phyloP scores from a whole-genome alignment of 2,888 invertebrate genomes.

The Ochropleura leucogaster region DNA sequence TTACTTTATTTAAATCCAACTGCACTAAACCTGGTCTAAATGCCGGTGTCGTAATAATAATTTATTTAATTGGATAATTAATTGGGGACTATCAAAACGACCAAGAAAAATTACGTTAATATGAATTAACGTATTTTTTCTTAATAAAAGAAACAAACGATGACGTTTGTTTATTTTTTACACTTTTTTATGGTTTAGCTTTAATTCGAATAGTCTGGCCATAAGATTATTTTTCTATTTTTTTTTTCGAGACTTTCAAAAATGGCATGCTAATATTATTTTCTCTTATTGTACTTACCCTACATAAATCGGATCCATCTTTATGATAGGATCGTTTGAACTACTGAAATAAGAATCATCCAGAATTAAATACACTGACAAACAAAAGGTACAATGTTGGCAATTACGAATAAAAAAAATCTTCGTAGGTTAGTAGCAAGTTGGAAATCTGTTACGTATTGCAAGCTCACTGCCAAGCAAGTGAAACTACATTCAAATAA shows the following conservation, averaged over 20 bases:
- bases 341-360: slow-evolving; percentile 52
- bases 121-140: neutral
- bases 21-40: neutral
- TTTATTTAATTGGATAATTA: neutral
- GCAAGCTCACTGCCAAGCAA: neutral
- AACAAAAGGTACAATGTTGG: neutral
- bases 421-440: neutral
- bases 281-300: slow-evolving; percentile 40
- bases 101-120: neutral
- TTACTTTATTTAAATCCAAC: neutral
- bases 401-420: too few species aligned
- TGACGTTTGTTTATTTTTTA: too few species aligned
- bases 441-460: neutral
- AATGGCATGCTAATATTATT: slow-evolving; percentile 5
- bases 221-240: neutral
- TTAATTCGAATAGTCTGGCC: neutral
- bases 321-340: slow-evolving; percentile 44
- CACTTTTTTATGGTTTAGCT: neutral
- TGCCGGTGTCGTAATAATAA: neutral
- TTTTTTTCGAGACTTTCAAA: neutral
- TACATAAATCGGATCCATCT: slow-evolving; percentile 42
- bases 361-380: slow-evolving; percentile 14
- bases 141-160: too few species aligned
- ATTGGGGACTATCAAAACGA: neutral
- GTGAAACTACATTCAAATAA: neutral